A percentile compares a stretch with the other conserved stretches of the same genome.
Conservation (phyloP, 2,888 invertebrate species). For the Hirtodrosophila trivittata region DNA sequence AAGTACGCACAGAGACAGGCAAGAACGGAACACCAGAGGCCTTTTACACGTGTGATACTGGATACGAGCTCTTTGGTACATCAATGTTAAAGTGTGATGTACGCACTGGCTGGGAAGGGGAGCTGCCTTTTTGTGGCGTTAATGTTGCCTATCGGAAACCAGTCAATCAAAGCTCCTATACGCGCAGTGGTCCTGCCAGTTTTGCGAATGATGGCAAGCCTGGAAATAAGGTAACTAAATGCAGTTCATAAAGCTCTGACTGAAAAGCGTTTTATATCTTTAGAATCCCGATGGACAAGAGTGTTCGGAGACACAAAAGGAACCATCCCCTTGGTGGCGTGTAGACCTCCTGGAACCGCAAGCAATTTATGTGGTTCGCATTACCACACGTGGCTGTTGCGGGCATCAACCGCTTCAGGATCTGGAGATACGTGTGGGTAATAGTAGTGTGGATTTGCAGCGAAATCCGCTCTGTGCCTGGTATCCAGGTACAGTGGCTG, state of each 20-base stretch:
- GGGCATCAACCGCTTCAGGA: slow-evolving; percentile 95
- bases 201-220: slow-evolving; percentile 94
- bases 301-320: slow-evolving; percentile 95
- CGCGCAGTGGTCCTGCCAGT: slow-evolving; percentile 91
- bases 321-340: slow-evolving; percentile 97
- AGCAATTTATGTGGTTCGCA: slow-evolving; percentile 92
- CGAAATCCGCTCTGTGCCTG: slow-evolving; percentile 96
- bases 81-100: slow-evolving; percentile 88
- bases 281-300: slow-evolving; percentile 94
- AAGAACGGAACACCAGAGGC: slow-evolving; percentile 86
- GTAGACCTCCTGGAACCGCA: slow-evolving; percentile 93
- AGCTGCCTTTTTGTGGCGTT: slow-evolving; percentile 94
- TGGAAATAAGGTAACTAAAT: slow-evolving; percentile 85
- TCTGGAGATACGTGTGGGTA: slow-evolving; percentile 95
- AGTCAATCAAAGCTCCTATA: slow-evolving; percentile 95
- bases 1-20: slow-evolving; percentile 84
- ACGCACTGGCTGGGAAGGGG: slow-evolving; percentile 91
- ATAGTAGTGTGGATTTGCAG: slow-evolving; percentile 93
- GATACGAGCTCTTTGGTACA: slow-evolving; percentile 94
- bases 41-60: slow-evolving; percentile 93
- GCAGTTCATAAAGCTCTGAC: not conserved
- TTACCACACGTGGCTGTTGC: slow-evolving; percentile 88
- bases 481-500: slow-evolving; percentile 96
- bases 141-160: slow-evolving; percentile 94
- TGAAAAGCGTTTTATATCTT: too few relatives aligned